Base-by-base conservation (phyloP, 2,888 invertebrate genomes). In the Aleiodes leptofemur region DNA sequence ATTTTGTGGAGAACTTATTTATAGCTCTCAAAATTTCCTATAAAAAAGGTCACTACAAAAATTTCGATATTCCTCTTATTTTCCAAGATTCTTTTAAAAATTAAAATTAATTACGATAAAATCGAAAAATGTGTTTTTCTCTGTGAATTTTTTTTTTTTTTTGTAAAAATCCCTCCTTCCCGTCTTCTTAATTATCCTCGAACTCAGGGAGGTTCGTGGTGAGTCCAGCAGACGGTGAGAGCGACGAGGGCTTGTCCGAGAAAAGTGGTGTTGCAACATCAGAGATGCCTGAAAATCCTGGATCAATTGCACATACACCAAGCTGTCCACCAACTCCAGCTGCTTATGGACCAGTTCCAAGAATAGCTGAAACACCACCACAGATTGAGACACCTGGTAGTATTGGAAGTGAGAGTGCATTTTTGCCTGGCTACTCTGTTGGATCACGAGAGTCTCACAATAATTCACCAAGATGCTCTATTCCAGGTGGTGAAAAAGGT, bases 151-250 rank as follows among this genome's bases (percentile, higher is more conserved):
- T 38, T 51, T 55, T 13, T 13, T 23, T 23, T 23, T 23, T 23
- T 2, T 23, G 23, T 23, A 23, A 48, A 8, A 43, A 9, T 34
- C 53, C 53, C 53, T 69, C 69, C 53, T 55, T 53, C 38, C 6
- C 53, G 14, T 11, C 29, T 69, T 31, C 82, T 83, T 82, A 84
- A 84, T 83, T 80, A 81, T 80, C 81, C 80, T 82, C 82, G 76
- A 83, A 79, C 76, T 86, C 85, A 89, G 89, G 89, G 81, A 86
- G 90, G 85, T 90, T 90, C 85, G 90, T 89, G 81, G 90, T 90
- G 80, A 89, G 89, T 85, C 87, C 90, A 82, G 88, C 89, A 81
- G 88, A 89, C 82, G 87, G 86, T 73, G 89, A 87, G 75, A 83
- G 77, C 76, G 86, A 87, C 79, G 84, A 84, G 66, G 86, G 86